Evolutionary conservation across 2,888 invertebrate species (phyloP), one percentile per base, ranked within the genome.

Genomic region (Arge pagana): DNA sequence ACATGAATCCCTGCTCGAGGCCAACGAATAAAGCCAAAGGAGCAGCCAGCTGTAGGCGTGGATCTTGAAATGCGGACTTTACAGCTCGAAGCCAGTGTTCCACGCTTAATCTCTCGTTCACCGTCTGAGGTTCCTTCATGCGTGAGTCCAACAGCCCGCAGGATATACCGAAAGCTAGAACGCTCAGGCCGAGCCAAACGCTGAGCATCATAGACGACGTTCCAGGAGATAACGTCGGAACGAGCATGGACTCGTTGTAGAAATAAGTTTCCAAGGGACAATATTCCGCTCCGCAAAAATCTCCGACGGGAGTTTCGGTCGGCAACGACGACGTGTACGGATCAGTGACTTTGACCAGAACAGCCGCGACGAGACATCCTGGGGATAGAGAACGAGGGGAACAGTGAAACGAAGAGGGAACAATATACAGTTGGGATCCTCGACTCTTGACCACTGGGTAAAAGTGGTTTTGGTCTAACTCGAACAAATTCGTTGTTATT

Each of bases 1-100:
- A 85, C 79, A 92, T 89, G 72, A 91, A 90, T 60, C 89, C 90
- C 78, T 91, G 91, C 73, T 91, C 90, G 53, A 90, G 81, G 55
- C 91, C 91, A 58, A 91, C 89, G 67, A 90, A 92, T 33, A 90
- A 80, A 3, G 89, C 88, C 76, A 91, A 81, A 0, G 91, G 90
- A 0, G 87, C 85, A 2, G 87, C 87, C 28, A 90, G 82, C 61
- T 87, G 81, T 28, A 90, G 77, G 45, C 84, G 80, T 0, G 83
- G 82, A 68, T 88, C 87, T 53, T 80, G 80, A 59, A 85, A 82
- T 1, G 81, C 77, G 28, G 78, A 77, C 49, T 71, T 77, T 66
- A 79, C 81, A 67, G 65, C 83, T 71, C 63, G 80, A 66, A 68
- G 77, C 62, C 71, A 64, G 21, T 58, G 59, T 11, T 64, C 56